Conservation (phyloP, 2,113 vertebrate species). For the Nicator chloris region DNA sequence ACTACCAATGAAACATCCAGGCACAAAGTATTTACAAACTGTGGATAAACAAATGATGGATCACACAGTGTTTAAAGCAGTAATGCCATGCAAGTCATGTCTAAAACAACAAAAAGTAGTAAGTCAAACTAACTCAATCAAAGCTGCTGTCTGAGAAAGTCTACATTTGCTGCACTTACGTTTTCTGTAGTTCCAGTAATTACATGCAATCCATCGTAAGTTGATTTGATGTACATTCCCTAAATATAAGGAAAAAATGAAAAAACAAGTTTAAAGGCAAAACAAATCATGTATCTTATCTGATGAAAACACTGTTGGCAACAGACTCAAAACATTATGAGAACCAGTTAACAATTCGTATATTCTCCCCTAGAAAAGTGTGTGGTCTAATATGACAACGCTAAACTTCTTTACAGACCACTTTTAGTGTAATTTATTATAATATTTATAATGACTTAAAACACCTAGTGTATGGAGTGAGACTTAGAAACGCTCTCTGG, state of each 20-base stretch:
- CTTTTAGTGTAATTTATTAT: not conserved
- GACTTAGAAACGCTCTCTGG: not conserved
- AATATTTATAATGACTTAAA: not conserved
- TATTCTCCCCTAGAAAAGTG: not conserved
- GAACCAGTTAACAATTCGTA: not conserved
- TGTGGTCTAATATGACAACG: not conserved
- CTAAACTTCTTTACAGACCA: not conserved
- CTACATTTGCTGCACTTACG: conserved; percentile 75
- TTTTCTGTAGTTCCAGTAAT: conserved; percentile 97
- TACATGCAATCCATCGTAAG: conserved; percentile 93
- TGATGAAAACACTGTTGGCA: not conserved
- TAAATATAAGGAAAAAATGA: conserved; percentile 54
- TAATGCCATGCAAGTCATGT: not conserved
- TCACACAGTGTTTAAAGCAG: not conserved
- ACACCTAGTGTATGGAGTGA: not conserved
- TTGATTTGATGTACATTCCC: conserved; percentile 99
- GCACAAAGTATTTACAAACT: conserved; percentile 10
- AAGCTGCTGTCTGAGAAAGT: not conserved
- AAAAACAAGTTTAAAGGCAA: conserved; percentile 16
- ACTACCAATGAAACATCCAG: not conserved
- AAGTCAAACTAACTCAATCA: not conserved
- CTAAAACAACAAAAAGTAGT: not conserved
- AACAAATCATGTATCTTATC: not conserved
- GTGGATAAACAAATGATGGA: not conserved
- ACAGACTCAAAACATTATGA: not conserved